Evolutionary conservation across 2,888 invertebrate species (phyloP), one percentile per base, ranked within the genome.

Genomic region (Tachystola acroxantha): DNA sequence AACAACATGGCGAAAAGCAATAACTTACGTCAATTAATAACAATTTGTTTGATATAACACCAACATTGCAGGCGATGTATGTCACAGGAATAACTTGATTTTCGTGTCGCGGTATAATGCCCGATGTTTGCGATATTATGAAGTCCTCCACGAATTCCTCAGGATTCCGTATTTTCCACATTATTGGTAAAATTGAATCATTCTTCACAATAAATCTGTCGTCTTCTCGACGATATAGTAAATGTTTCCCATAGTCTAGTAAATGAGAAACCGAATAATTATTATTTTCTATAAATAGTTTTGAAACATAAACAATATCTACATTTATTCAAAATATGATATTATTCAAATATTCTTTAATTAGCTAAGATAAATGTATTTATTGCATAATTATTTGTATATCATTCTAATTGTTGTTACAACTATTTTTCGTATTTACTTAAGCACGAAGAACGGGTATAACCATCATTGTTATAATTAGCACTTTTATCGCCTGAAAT

Each of bases 131-230:
- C 1, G 74, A 61, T 50, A 89, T 77, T 44, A 81, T 79, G 47
- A 88, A 88, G 47, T 88, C 78, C 46, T 82, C 79, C 4, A 70
- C 43, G 13, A 80, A 71, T 13, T 84, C 81, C 6, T 69, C 53
- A 1, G 69, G 45, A 44, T 84, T 82, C 24, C 66, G 59, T 47
- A 91, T 75, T 53, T 74, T 72, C 91, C 91, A 91, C 63, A 78
- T 79, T 30, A 91, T 61, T 9, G 88, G 74, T 31, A 90, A 60
- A 20, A 87, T 76, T 0, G 90, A 88, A 51, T 88, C 84, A 53
- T 91, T 92, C 37, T 73, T 84, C 12, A 91, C 66, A 30, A 75
- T 86, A 28, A 90, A 66, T 40, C 69, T 75, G 40, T 85, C 84
- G 22, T 71, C 81, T 50, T 80, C 85, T 28, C 77, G 77, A 31